phyloP scores from a whole-genome alignment of 2,888 invertebrate species.

The Dysmachus trigonus region DNA sequence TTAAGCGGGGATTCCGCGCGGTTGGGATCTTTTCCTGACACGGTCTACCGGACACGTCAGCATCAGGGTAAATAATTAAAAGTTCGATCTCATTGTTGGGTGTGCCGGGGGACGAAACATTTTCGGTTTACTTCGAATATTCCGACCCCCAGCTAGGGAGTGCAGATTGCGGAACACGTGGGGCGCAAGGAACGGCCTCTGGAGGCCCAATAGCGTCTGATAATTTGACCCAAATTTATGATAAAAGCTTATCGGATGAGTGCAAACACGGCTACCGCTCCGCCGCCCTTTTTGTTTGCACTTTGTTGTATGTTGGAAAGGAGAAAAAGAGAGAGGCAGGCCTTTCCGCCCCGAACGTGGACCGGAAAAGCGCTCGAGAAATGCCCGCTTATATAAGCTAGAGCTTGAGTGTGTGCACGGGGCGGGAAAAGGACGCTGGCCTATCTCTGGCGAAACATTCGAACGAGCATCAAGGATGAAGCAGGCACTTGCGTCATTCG shows the following conservation, averaged over 20 bases:
- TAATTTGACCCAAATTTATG: conserved; percentile 44
- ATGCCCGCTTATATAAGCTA: neutral
- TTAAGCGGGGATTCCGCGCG: neutral
- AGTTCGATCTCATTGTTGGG: conserved; percentile 2
- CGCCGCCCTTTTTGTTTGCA: neutral
- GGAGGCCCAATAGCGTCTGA: conserved; percentile 32
- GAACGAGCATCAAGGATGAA: conserved; percentile 21
- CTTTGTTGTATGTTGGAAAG: neutral
- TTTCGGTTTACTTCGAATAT: neutral
- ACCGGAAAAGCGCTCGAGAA: neutral
- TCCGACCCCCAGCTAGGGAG: neutral
- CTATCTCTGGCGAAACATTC: conserved; percentile 5
- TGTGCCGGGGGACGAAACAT: neutral
- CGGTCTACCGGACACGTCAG: neutral
- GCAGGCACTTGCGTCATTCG: neutral
- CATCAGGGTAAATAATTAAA: conserved; percentile 15
- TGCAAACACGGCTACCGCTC: conserved; percentile 16
- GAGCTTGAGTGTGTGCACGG: neutral
- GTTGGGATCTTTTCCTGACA: neutral
- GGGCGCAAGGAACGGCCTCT: neutral
- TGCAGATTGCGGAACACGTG: neutral
- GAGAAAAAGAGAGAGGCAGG: neutral
- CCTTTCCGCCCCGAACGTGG: neutral
- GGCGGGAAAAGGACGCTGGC: neutral
- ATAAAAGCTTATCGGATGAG: conserved; percentile 43